Evolutionary conservation across 2,888 invertebrate genomes (phyloP), one percentile per base, ranked within the genome.

Genomic region (Sarcophaga carnaria): DNA sequence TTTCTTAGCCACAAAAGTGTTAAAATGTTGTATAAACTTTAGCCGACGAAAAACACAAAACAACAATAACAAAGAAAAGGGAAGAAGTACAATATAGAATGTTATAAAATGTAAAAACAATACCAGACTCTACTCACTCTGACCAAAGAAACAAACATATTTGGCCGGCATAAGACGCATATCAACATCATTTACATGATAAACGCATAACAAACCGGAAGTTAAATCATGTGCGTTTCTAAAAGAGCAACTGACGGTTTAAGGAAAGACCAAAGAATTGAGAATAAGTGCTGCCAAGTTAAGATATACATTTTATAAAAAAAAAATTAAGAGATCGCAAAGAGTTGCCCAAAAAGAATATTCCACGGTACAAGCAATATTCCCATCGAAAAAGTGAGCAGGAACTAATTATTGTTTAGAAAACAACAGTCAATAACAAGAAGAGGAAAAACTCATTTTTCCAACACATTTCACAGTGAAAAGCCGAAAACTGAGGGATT

Each of bases 191-290:
- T 88, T 89, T 88, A 87, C 85, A 87, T 86, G 75, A 67, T 74
- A 88, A 89, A 82, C 88, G 88, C 88, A 87, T 88, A 87, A 80
- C 88, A 81, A 85, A 87, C 87, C 88, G 89, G 89, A 89, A 88
- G 89, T 88, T 45, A 22, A 80, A 81, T 79, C 25, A 80, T 67
- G 77, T 77, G 84, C 79, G 76, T 84, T 59, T 76, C 17, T 22
- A 62, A 11, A 49, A 69, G 54, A 74, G 71, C 60, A 54, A 25
- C 27, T 49, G 54, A 75, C 37, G 17, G 11, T 14, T 12, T 67
- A 47, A 71, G 22, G 14, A 71, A 62, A 54, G 10, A 37, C 1
- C 45, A 4, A 66, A 76, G 70, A 64, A 62, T n/a, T 27, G n/a
- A 67, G 22, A 20, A 80, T 69, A 49, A 84, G 86, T 88, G 78